Evolutionary conservation across 2,797 vertebrate genomes (phyloP), one percentile per base, ranked within the genome.

Genomic region (Pipistrellus kuhlii): DNA sequence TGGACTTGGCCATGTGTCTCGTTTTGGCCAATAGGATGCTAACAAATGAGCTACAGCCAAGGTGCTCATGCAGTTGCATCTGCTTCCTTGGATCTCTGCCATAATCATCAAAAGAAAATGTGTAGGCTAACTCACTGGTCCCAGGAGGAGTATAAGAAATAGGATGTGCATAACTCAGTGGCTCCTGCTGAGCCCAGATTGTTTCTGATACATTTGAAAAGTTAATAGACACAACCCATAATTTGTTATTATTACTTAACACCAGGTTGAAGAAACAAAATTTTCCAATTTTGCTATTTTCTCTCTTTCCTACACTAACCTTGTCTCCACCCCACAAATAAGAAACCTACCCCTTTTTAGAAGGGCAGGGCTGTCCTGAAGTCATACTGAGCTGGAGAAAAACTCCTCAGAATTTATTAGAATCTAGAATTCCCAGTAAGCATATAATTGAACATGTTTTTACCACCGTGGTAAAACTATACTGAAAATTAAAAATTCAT

Each of bases 401-500:
- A 97, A 93, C 75, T 62, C 85, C 69, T 90, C 41, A 91, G 87
- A 95, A 94, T 96, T 85, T 96, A 91, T 93, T 94, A 94, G 86
- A 97, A 91, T 72, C 94, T 93, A 84, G 92, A 97, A 85, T 93
- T 93, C 85, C 95, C 77, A 48, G 80, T 21, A 77, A 81, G 38
- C 51, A 96, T 80, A 96, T 7, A 94, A 93, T 82, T 85, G 82
- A 96, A 94, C 38, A 77, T 96, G 4, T 4, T 10, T 90, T 95
- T 93, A 4, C 87, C 78, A 88, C 91, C 6, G 0, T 62, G 51
- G 59, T 93, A 97, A 94, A 2, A 0, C 68, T 97, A 69, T 69
- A n/a, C 95, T 85, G 20, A 94, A 97, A 82, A 85, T 89, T 73
- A 84, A 97, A 96, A 96, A 90, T 92, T 96, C 92, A 5, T 59